phyloP scores from a whole-genome alignment of 2,113 vertebrate species.

The Cavia porcellus region DNA sequence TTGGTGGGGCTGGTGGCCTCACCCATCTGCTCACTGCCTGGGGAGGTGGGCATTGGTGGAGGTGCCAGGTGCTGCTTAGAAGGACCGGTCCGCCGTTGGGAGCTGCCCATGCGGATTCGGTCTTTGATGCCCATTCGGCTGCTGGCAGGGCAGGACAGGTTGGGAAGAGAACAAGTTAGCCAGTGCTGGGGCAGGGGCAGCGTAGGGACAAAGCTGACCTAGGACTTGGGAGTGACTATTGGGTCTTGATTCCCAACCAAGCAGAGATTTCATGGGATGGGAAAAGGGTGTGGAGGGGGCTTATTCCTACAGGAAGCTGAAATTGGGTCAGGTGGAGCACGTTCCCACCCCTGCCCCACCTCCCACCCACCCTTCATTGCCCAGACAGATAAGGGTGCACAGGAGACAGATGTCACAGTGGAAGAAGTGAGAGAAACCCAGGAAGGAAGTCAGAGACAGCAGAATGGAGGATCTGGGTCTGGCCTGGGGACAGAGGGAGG shows the following conservation, averaged over 20 bases:
- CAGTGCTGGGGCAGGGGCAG: accelerated
- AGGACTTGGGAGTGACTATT: not conserved
- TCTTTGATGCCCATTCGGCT: conserved; percentile 96
- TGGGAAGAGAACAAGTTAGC: conserved; percentile 55
- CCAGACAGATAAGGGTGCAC: conserved; percentile 72
- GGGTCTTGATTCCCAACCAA: conserved; percentile 41
- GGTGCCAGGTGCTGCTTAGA: conserved; percentile 89
- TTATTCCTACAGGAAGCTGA: conserved; percentile 41
- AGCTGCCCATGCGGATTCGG: conserved; percentile 94
- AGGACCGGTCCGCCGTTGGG: conserved; percentile 90
- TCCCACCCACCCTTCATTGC: conserved; percentile 53
- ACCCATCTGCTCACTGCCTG: conserved; percentile 93
- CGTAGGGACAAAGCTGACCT: not conserved
- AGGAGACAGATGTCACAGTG: conserved; percentile 77
- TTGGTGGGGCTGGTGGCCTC: conserved; percentile 94
- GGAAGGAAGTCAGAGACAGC: conserved; percentile 61
- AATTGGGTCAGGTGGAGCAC: not conserved
- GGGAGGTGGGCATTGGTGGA: conserved; percentile 87
- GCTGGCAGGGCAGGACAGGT: conserved; percentile 84
- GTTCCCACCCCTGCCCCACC: not conserved
- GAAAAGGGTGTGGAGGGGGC: not conserved
- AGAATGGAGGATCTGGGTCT: conserved; percentile 39
- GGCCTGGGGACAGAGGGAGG: not conserved
- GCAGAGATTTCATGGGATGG: not conserved
- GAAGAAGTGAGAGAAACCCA: conserved; percentile 66